These are phyloP conservation scores for Pocota personata DNA, from an alignment of 2,888 invertebrate species.

Conservation along the genomic window DNA sequence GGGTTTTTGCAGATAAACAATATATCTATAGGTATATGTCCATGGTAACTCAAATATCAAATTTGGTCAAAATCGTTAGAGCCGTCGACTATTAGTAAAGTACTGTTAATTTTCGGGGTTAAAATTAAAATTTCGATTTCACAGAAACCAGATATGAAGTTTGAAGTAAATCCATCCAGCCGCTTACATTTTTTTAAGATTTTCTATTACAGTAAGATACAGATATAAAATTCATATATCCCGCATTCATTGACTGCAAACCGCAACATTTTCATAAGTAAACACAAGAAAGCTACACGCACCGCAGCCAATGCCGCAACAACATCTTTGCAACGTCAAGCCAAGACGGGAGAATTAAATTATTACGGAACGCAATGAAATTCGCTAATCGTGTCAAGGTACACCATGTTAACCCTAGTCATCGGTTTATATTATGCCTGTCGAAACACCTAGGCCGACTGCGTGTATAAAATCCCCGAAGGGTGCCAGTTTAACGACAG, in stretches of 20 bases:
- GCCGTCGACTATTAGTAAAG: no score
- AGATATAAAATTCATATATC: background rate
- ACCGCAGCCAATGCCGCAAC: background rate
- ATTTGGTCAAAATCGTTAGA: no score
- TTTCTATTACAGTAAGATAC: no score
- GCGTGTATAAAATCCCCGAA: slow-evolving; percentile 58
- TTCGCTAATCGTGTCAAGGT: slow-evolving; percentile 76
- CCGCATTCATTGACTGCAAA: background rate
- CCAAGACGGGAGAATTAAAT: slow-evolving; percentile 62
- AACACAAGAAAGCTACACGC: background rate
- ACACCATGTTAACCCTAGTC: slow-evolving; percentile 75
- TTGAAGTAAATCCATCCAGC: no score
- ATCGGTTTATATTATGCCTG: slow-evolving; percentile 70
- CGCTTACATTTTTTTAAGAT: no score
- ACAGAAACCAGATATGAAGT: no score
- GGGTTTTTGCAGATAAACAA: no score
- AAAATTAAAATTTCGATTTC: no score
- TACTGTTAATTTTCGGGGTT: no score
- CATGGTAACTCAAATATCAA: no score
- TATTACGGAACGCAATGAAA: slow-evolving; percentile 69
- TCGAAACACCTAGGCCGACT: slow-evolving; percentile 69
- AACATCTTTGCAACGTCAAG: slow-evolving; percentile 29
- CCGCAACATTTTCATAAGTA: background rate
- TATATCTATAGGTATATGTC: no score
- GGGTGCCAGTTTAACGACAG: slow-evolving; percentile 72